Evolutionary conservation across 2,888 invertebrate species (phyloP).

Genomic region (Aleiodes testaceus): DNA sequence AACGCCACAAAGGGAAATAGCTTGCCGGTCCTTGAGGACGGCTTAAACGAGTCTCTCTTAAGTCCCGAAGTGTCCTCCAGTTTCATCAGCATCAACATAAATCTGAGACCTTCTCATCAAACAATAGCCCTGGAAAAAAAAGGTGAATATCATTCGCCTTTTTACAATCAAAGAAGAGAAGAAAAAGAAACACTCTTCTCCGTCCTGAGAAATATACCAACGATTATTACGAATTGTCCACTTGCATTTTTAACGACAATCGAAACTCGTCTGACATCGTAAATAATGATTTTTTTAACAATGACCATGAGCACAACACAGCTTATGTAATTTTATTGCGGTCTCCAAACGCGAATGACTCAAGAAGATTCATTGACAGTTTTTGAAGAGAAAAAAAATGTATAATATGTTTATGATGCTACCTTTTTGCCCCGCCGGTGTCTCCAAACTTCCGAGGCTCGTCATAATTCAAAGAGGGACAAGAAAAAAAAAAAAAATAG

Average conservation of each 20-base stretch:
- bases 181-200: slow-evolving; percentile 48
- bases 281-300: slow-evolving; percentile 47
- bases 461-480: slow-evolving; percentile 50
- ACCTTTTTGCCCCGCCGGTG: slow-evolving; percentile 43
- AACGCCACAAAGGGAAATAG: slow-evolving; percentile 24
- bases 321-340: slow-evolving; percentile 63
- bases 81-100: slow-evolving; percentile 2
- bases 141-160: background rate
- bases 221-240: slow-evolving; percentile 63
- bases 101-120: background rate
- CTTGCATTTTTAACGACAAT: slow-evolving; percentile 53
- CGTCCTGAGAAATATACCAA: slow-evolving; percentile 22
- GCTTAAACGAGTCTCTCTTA: too few species aligned
- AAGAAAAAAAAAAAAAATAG: slow-evolving; percentile 15
- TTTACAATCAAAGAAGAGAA: slow-evolving; percentile 13
- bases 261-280: slow-evolving; percentile 51
- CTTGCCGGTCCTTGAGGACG: slow-evolving; percentile 49
- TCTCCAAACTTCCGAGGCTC: slow-evolving; percentile 51
- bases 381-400: slow-evolving; percentile 49
- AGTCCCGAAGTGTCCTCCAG: slow-evolving; percentile 23
- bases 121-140: background rate
- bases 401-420: slow-evolving; percentile 60
- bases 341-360: slow-evolving; percentile 46
- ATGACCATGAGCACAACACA: slow-evolving; percentile 12
- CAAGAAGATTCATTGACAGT: slow-evolving; percentile 42